phyloP scores from a whole-genome alignment of 2,888 invertebrate genomes.

The Pedicia rivosa region DNA sequence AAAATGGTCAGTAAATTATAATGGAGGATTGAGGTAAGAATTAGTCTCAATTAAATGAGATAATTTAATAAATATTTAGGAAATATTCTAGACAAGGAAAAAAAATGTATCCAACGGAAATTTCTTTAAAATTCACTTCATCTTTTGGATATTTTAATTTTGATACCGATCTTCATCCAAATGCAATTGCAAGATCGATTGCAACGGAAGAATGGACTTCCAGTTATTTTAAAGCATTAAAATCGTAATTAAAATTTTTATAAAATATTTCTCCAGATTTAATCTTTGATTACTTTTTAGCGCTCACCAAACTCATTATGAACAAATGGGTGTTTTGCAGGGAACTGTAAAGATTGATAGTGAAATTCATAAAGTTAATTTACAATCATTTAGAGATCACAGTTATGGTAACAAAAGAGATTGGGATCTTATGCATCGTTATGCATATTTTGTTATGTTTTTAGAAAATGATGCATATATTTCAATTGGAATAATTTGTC shows the following conservation, averaged over 20 bases:
- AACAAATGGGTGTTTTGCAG: conserved; percentile 54
- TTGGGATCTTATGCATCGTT: conserved; percentile 58
- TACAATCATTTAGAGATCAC: conserved; percentile 63
- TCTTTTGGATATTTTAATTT: conserved; percentile 51
- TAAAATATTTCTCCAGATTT: conserved; percentile 7
- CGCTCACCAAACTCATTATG: conserved; percentile 68
- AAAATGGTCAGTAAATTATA: conserved; percentile 50
- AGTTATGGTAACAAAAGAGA: conserved; percentile 61
- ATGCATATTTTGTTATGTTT: conserved; percentile 62
- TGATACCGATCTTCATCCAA: conserved; percentile 50
- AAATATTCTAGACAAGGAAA: conserved; percentile 35
- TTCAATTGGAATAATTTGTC: conserved; percentile 57
- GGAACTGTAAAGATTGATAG: conserved; percentile 42
- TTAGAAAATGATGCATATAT: conserved; percentile 51
- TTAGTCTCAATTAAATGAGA: no score
- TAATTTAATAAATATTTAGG: no score
- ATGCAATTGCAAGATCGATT: conserved; percentile 51
- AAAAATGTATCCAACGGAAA: conserved; percentile 37
- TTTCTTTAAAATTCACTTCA: conserved; percentile 46
- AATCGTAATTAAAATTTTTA: conserved; percentile 34
- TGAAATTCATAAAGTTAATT: conserved; percentile 30
- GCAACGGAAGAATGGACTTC: conserved; percentile 59
- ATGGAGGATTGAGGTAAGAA: no score
- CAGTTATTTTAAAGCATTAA: conserved; percentile 45
- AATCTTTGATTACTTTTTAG: conserved; percentile 24